These are phyloP conservation scores for Empidonax traillii DNA, from an alignment of 2,113 vertebrate genomes.

Conservation along the genomic window DNA sequence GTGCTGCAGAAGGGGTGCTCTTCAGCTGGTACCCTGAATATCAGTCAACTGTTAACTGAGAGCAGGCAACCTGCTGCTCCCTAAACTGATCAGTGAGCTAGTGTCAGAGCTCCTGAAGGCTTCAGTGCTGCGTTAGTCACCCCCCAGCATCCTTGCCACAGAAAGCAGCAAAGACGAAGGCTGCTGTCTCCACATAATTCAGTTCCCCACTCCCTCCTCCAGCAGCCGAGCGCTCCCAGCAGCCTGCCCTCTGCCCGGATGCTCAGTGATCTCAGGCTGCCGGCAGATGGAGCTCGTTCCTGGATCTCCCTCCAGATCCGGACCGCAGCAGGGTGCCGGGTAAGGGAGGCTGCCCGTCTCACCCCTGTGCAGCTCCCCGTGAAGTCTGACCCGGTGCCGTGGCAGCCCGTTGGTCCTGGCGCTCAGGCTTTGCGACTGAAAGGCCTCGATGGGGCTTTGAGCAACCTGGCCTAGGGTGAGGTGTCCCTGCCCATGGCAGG, in stretches of 20 bases:
- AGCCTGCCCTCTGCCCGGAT: neutral
- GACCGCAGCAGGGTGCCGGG: neutral
- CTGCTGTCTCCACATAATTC: neutral
- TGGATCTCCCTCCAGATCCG: neutral
- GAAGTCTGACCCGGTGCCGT: neutral
- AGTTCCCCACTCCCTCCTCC: neutral
- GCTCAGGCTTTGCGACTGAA: neutral
- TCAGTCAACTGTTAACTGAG: neutral
- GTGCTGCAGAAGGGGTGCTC: neutral
- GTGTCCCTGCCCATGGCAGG: neutral
- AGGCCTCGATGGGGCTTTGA: neutral
- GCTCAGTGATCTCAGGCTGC: neutral
- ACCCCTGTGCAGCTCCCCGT: neutral
- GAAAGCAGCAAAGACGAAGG: neutral
- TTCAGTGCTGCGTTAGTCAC: neutral
- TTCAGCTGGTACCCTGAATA: neutral
- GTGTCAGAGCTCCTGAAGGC: neutral
- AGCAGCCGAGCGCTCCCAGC: neutral
- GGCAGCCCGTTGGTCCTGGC: neutral
- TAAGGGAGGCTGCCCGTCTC: neutral
- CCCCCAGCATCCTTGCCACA: neutral
- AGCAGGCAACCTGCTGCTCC: neutral
- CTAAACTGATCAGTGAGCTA: neutral
- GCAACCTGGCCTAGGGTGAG: neutral
- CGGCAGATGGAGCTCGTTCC: slow-evolving; percentile 49